Evolutionary conservation across 2,797 vertebrate genomes (phyloP).

Genomic region (Ispidina lecontei): DNA sequence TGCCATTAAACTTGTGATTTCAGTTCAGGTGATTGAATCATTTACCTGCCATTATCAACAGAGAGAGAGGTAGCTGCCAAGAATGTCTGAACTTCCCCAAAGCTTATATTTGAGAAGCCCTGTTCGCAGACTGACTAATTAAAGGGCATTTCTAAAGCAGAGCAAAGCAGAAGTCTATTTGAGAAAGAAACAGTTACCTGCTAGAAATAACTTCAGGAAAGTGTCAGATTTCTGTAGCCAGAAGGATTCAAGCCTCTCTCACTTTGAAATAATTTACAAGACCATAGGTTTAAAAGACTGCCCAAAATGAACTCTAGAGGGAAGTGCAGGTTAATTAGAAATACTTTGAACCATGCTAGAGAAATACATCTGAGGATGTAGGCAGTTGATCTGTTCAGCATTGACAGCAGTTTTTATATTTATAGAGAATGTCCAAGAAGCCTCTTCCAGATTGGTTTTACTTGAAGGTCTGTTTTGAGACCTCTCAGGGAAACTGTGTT

Average conservation of each 20-base stretch:
- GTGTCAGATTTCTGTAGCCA: conserved; percentile 2
- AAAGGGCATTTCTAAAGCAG: background rate
- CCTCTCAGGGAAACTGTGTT: background rate
- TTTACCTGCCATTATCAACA: background rate
- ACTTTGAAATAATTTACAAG: background rate
- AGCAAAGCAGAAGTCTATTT: background rate
- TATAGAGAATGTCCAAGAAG: background rate
- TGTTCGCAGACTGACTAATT: background rate
- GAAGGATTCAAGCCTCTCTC: conserved; percentile 1
- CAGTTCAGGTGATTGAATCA: background rate
- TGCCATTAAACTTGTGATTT: background rate
- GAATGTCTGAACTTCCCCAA: background rate
- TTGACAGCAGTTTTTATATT: background rate
- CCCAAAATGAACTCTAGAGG: background rate
- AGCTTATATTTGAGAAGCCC: background rate
- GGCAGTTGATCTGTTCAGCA: background rate
- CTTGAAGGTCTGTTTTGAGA: background rate
- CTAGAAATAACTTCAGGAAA: conserved; percentile 7
- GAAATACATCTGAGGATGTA: background rate
- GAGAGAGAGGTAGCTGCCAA: background rate
- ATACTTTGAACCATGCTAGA: background rate
- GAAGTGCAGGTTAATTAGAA: background rate
- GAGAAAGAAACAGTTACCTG: conserved; percentile 4
- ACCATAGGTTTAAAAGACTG: background rate
- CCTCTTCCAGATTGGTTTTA: background rate